Evolutionary conservation across 2,888 invertebrate species (phyloP), one percentile per base, ranked within the genome.

Genomic region (Patella ulyssiponensis): DNA sequence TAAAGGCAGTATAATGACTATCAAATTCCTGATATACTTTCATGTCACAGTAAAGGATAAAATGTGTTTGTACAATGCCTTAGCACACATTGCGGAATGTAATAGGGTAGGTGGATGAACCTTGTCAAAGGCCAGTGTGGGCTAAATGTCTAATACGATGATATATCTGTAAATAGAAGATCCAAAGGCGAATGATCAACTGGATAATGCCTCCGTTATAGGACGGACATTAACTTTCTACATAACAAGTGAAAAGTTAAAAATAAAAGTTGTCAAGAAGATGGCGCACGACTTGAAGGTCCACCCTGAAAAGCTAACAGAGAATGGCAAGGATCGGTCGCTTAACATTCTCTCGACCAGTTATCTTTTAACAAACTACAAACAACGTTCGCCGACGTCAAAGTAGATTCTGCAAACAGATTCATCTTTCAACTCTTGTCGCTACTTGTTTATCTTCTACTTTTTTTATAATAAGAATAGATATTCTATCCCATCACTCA

Each of bases 251-350:
- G 20, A 12, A 64, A 64, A 64, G 64, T 64, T 64, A 64, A 64
- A 64, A 64, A 64, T 64, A 64, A 64, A 64, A 64, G 64, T 23
- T 64, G 20, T n/a, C 14, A 64, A 64, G 14, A 23, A 15, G 12
- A 20, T 23, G 20, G 20, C 23, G 64, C 64, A 20, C 64, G 64
- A 64, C 20, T 64, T 64, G 20, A 23, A 23, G 64, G 64, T 23
- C 64, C 64, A 64, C 64, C 64, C 64, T 23, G 14, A 23, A 64
- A 64, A 64, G 64, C 64, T 64, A 64, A 64, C 23, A 64, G 15
- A 20, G 64, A 64, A 64, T 20, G 14, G 20, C 12, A 20, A 23
- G 20, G 64, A 64, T 64, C 20, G 64, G 12, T 23, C 11, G 11
- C 23, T 64, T 64, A 64, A 44, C 44, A 44, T 9, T 44, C 44